Evolutionary conservation across 2,113 vertebrate species (phyloP).

Genomic region (Acinonyx jubatus): DNA sequence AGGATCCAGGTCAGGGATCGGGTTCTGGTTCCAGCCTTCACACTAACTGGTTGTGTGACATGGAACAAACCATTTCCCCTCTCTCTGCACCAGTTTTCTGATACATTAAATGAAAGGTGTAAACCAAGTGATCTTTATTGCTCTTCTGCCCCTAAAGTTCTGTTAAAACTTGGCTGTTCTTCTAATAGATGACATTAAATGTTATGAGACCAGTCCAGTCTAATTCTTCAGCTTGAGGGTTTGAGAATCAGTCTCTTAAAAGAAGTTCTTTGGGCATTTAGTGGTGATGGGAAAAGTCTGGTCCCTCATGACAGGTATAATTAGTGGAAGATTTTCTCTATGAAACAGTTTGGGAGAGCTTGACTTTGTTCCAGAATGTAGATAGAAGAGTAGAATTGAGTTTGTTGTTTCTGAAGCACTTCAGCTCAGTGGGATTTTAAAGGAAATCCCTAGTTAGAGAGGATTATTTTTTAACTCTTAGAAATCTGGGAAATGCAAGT

Average conservation of each 20-base stretch:
- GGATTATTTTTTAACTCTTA: not conserved
- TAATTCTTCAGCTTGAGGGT: slow-evolving; percentile 28
- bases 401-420: slow-evolving; percentile 17
- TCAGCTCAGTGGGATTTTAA: not conserved
- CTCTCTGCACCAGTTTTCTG: not conserved
- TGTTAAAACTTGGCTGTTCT: not conserved
- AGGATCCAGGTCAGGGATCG: not conserved
- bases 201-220: not conserved
- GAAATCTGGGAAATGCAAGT: not conserved
- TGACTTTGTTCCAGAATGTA: not conserved
- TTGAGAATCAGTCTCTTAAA: slow-evolving; percentile 1
- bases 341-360: not conserved
- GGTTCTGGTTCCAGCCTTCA: not conserved
- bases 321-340: not conserved
- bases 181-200: not conserved
- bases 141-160: not conserved
- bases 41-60: not conserved
- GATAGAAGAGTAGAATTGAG: not conserved
- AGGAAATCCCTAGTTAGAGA: not conserved
- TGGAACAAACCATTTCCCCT: not conserved
- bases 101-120: not conserved
- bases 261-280: not conserved
- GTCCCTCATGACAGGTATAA: not conserved
- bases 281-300: not conserved
- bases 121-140: not conserved